Conservation (phyloP, 2,113 vertebrate species). For the Xiphophorus maculatus region DNA sequence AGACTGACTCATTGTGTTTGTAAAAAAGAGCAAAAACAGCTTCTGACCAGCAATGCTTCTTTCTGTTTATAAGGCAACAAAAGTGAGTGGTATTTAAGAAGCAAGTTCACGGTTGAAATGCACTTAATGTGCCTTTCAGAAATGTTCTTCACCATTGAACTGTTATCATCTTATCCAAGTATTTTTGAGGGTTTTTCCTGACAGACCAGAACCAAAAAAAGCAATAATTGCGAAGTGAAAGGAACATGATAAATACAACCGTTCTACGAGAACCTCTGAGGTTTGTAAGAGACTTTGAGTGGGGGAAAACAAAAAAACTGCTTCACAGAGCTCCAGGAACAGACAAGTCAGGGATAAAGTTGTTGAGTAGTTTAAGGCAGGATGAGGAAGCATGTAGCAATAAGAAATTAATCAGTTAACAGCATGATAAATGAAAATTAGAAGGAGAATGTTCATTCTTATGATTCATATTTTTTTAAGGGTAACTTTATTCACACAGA, state of each 20-base stretch:
- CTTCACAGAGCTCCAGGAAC: neutral
- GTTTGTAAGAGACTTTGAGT: neutral
- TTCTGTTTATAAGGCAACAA: neutral
- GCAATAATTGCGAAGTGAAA: neutral
- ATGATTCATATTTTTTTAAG: too few species aligned
- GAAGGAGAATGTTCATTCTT: too few species aligned
- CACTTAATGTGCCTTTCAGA: neutral
- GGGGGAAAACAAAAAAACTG: too few species aligned
- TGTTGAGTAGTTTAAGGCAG: neutral
- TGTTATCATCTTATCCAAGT: neutral
- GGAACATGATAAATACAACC: neutral
- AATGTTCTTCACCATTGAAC: neutral
- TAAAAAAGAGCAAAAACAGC: constrained; percentile 6
- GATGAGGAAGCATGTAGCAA: too few species aligned
- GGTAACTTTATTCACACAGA: too few species aligned
- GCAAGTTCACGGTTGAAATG: neutral
- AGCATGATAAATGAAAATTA: too few species aligned
- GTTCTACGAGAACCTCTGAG: neutral
- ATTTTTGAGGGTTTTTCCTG: neutral
- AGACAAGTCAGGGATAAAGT: neutral
- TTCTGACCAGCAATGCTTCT: neutral
- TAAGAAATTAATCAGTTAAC: too few species aligned
- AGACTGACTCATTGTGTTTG: constrained; percentile 45
- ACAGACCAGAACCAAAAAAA: neutral
- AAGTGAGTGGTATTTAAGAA: neutral